Evolutionary conservation across 2,113 vertebrate species (phyloP).

Genomic region (Glaucomys volans): DNA sequence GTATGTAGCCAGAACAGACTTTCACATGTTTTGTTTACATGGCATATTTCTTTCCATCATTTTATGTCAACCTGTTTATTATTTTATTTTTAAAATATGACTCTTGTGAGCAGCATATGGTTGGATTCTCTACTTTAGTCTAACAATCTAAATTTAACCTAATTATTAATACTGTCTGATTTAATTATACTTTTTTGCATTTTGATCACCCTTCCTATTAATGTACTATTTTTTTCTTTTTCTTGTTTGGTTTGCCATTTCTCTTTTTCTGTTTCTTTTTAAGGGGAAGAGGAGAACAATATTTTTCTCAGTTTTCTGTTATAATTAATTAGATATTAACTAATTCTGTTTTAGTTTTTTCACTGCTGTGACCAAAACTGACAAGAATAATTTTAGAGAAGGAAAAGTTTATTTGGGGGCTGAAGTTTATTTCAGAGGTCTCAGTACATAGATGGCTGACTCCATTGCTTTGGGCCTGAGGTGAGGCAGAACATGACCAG

Average conservation of each 20-base stretch:
- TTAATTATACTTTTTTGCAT: not conserved
- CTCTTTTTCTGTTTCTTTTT: not conserved
- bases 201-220: not conserved
- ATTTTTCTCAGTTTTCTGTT: not conserved
- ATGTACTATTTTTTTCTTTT: not conserved
- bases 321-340: not conserved
- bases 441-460: no score
- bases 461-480: no score
- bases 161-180: not conserved
- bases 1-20: not conserved
- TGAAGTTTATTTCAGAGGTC: no score
- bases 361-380: no score
- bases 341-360: no score
- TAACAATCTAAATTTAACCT: not conserved
- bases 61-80: conserved; percentile 8
- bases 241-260: not conserved
- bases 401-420: no score
- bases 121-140: not conserved
- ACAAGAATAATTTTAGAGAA: no score
- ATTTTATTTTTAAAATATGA: not conserved
- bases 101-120: not conserved
- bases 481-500: no score
- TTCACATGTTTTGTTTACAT: not conserved
- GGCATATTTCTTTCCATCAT: not conserved
- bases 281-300: not conserved